Conservation (phyloP, 1,140 invertebrate species). For the Lethrus apterus region DNA sequence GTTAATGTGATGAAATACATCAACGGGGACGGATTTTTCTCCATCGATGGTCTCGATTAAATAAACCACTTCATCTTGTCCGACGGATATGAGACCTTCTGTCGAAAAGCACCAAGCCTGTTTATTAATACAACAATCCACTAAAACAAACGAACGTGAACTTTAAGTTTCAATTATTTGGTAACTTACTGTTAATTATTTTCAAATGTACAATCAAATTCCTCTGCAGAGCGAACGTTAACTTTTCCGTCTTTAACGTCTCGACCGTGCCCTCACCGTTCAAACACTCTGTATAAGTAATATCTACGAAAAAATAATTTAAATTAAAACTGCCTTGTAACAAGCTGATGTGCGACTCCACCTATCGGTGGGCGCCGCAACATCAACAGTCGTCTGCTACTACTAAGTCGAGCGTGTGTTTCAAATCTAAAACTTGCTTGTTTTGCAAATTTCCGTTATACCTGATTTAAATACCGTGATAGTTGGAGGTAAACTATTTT, state of each 20-base stretch:
- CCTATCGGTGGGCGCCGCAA: too few species aligned
- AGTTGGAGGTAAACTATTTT: constrained; percentile 49
- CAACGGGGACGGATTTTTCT: constrained; percentile 62
- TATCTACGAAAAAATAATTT: constrained; percentile 40
- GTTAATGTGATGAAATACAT: constrained; percentile 71
- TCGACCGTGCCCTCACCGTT: constrained; percentile 46
- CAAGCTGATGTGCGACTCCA: too few species aligned
- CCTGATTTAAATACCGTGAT: constrained; percentile 49
- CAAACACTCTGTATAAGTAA: constrained; percentile 49
- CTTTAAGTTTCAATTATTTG: background rate
- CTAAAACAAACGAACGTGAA: constrained; percentile 42
- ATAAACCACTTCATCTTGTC: constrained; percentile 80
- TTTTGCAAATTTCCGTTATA: constrained; percentile 20
- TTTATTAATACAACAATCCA: constrained; percentile 76
- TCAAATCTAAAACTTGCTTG: too few species aligned
- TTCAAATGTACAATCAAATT: constrained; percentile 74
- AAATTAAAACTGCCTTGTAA: background rate
- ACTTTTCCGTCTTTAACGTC: constrained; percentile 51
- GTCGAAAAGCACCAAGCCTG: constrained; percentile 77
- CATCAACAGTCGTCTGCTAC: too few species aligned
- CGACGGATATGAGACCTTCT: constrained; percentile 70
- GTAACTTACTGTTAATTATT: constrained; percentile 64
- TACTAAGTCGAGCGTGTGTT: too few species aligned
- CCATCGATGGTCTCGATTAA: constrained; percentile 66
- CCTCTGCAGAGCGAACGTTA: constrained; percentile 71